These are phyloP conservation scores for Lasioglossum malachurum DNA, from an alignment of 2,888 invertebrate genomes.

Conservation along the genomic window DNA sequence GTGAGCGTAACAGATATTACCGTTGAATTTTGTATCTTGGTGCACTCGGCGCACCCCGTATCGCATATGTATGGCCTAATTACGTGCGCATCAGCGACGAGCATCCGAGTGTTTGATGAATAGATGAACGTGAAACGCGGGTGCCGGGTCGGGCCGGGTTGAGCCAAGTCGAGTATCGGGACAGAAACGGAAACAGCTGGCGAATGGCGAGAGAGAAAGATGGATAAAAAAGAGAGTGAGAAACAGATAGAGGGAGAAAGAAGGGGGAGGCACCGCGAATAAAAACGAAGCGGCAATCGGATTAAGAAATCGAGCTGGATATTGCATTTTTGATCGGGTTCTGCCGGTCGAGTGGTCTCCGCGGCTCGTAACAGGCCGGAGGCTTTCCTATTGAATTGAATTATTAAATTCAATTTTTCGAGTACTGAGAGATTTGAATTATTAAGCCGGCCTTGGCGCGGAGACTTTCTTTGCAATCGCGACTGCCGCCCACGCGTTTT, in stretches of 20 bases:
- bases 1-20: constrained; percentile 11
- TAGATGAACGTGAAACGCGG: constrained; percentile 7
- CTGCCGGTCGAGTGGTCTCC: constrained; percentile 70
- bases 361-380: constrained; percentile 76
- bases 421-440: constrained; percentile 84
- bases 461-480: constrained; percentile 75
- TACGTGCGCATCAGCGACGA: constrained; percentile 11
- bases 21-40: constrained; percentile 15
- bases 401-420: constrained; percentile 85
- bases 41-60: background rate
- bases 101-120: constrained; percentile 18
- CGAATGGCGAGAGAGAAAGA: background rate
- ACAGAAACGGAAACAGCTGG: constrained; percentile 22
- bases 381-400: constrained; percentile 83
- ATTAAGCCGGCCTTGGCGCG: constrained; percentile 79
- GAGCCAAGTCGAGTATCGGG: background rate
- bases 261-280: constrained; percentile 44
- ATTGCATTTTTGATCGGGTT: constrained; percentile 83
- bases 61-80: constrained; percentile 13
- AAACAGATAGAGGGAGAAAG: constrained; percentile 12
- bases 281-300: constrained; percentile 78
- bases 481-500: constrained; percentile 41
- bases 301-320: constrained; percentile 84
- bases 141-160: background rate
- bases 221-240: background rate